phyloP scores from a whole-genome alignment of 1,140 invertebrate genomes.

The Drosophila santomea region DNA sequence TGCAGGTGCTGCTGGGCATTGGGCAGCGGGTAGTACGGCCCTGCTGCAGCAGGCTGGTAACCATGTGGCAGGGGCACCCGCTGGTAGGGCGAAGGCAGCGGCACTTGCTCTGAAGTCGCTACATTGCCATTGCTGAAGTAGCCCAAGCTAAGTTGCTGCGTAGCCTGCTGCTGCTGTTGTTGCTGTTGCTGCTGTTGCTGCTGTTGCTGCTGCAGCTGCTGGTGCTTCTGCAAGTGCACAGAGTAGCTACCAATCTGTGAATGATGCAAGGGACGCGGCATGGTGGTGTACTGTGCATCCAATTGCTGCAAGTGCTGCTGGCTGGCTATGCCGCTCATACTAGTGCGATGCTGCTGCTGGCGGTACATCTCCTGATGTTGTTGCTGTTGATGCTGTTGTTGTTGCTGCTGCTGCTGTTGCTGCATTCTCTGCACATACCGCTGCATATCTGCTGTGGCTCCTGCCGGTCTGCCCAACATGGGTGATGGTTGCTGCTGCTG shows the following conservation, averaged over 20 bases:
- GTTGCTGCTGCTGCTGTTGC: constrained; percentile 58
- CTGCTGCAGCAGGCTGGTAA: constrained; percentile 68
- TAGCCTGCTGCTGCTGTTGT: constrained; percentile 82
- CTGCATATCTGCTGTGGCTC: constrained; percentile 62
- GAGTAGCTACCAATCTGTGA: constrained; percentile 61
- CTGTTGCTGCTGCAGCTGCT: constrained; percentile 71
- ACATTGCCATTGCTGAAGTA: constrained; percentile 72
- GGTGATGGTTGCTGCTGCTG: constrained; percentile 51
- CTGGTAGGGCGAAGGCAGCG: constrained; percentile 85
- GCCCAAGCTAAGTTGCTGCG: constrained; percentile 81
- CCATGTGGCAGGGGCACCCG: constrained; percentile 86
- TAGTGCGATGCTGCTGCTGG: constrained; percentile 61
- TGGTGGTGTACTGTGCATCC: constrained; percentile 66
- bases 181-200: constrained; percentile 84
- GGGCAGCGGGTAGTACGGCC: constrained; percentile 51
- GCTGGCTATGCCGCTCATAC: constrained; percentile 68
- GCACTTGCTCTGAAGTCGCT: constrained; percentile 42
- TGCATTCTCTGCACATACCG: constrained; percentile 74
- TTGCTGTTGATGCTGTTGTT: constrained; percentile 55
- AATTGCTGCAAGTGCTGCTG: constrained; percentile 61
- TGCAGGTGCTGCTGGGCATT: constrained; percentile 36
- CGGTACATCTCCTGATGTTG: constrained; percentile 55
- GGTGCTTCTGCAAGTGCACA: constrained; percentile 69
- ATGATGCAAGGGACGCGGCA: constrained; percentile 56
- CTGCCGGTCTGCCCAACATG: constrained; percentile 54